Percentiles rank a stretch among this genome's conserved stretches.
Conservation (phyloP, 2,113 vertebrate species). For the Butorides virescens region DNA sequence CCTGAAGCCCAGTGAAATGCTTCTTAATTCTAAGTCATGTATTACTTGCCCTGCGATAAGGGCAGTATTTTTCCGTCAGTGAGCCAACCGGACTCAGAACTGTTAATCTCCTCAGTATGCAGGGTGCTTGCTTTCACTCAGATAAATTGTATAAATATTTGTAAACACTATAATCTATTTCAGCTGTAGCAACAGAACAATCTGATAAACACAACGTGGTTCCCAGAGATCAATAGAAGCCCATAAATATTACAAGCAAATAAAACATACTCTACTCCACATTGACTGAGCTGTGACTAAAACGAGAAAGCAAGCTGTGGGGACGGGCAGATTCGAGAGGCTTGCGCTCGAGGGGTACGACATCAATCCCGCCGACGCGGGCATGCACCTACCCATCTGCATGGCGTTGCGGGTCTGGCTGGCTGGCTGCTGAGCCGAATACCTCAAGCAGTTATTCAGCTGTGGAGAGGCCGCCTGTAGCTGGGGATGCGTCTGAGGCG, state of each 20-base stretch:
- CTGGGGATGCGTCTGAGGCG: slow-evolving; percentile 72
- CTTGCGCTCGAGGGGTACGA: not conserved
- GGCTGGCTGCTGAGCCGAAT: slow-evolving; percentile 77
- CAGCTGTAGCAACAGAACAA: slow-evolving; percentile 45
- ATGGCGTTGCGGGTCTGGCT: slow-evolving; percentile 79
- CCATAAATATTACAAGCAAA: slow-evolving; percentile 36
- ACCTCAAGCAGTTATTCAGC: slow-evolving; percentile 83
- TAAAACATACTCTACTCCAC: not conserved
- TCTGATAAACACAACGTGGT: slow-evolving; percentile 36
- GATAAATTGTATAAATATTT: slow-evolving; percentile 62
- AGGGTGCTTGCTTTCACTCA: slow-evolving; percentile 33
- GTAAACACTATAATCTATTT: slow-evolving; percentile 55
- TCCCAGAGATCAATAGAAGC: slow-evolving; percentile 51
- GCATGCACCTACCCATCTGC: slow-evolving; percentile 81
- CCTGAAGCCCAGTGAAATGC: slow-evolving; percentile 25
- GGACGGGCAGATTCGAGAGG: rapidly evolving
- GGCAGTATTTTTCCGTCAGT: not conserved
- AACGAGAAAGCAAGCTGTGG: not conserved
- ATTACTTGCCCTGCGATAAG: not conserved
- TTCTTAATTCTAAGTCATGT: slow-evolving; percentile 31
- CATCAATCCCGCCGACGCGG: too few species aligned
- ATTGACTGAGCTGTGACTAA: not conserved
- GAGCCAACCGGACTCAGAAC: not conserved
- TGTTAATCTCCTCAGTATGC: slow-evolving; percentile 19
- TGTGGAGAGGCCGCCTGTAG: slow-evolving; percentile 80